Evolutionary conservation across 23 tunicate genomes (phyloP), one percentile per base, ranked within the genome.

Genomic region (Ciona savignyi): DNA sequence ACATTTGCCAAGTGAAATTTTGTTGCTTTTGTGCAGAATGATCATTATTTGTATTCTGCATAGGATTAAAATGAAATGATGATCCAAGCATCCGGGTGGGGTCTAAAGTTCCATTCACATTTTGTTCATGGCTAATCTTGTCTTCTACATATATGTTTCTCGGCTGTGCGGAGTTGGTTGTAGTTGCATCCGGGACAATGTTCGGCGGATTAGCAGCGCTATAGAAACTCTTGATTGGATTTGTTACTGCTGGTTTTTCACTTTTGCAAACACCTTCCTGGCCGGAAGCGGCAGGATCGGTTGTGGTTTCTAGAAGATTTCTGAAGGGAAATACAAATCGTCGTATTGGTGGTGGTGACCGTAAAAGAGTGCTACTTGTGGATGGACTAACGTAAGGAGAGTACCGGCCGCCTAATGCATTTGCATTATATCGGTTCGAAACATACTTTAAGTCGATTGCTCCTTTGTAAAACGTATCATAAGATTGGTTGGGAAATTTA

Each of bases 331-430:
- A 80, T 33, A 86, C 76, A 29, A 79, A 75, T 34, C 93, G 48
- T 27, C 93, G 62, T 2, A 86, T 74, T 32, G 93, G 85, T 3
- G 93, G 93, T 19, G 93, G 93, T 27, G 85, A 80, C 3, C 24
- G 29, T 9, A 72, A 20, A 25, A 72, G 32, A 6, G 56, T 15
- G 11, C 11, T 42, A 15, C 56, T 42, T 15, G 56, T 42, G 56
- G 56, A 15, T 42, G 56, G 56, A 15, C 56, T 42, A 9, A 42
- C 11, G 15, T 42, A 42, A 6, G 56, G 56, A 42, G 56, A 42
- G 15, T 42, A 42, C 15, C 56, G 56, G 15, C 56, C 56, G 11
- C 11, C 9, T 6, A 42, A 15, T 6, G 15, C 56, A 42, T 42
- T 42, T 42, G 56, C 56, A 6, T 42, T 42, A 42, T 42, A 42